Conservation (phyloP, 2,113 vertebrate species). For the Aegithalos caudatus region DNA sequence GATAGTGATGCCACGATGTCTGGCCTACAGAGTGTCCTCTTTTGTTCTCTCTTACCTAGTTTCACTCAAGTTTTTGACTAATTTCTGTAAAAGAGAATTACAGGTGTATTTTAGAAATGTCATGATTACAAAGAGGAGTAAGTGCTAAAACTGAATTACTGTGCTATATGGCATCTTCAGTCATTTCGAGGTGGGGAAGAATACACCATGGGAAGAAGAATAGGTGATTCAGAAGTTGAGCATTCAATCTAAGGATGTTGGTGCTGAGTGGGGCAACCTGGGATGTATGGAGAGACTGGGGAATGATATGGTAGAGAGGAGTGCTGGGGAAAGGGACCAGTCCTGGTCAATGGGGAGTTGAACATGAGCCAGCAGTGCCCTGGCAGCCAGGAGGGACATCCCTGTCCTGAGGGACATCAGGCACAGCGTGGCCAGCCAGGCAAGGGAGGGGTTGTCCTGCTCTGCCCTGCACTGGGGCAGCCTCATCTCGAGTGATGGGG, state of each 20-base stretch:
- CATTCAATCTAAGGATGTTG: neutral
- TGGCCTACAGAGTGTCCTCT: neutral
- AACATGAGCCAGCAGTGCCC: neutral
- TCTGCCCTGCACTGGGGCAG: neutral
- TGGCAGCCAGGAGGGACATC: neutral
- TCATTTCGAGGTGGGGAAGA: no score
- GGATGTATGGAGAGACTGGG: neutral
- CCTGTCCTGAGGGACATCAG: neutral
- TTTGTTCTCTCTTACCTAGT: neutral
- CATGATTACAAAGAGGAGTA: neutral
- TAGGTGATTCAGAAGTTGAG: neutral
- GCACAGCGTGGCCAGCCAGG: accelerated
- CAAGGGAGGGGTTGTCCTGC: neutral
- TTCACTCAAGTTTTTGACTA: neutral
- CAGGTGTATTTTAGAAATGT: neutral
- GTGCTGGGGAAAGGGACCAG: no score
- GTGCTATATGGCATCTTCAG: accelerated
- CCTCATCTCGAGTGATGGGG: neutral
- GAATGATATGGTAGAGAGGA: no score
- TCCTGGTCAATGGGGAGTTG: accelerated
- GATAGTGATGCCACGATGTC: neutral
- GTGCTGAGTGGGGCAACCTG: neutral
- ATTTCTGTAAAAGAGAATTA: neutral
- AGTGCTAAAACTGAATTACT: neutral
- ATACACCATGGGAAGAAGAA: neutral